phyloP scores from a whole-genome alignment of 2,797 vertebrate genomes.

The Onychomys torridus region DNA sequence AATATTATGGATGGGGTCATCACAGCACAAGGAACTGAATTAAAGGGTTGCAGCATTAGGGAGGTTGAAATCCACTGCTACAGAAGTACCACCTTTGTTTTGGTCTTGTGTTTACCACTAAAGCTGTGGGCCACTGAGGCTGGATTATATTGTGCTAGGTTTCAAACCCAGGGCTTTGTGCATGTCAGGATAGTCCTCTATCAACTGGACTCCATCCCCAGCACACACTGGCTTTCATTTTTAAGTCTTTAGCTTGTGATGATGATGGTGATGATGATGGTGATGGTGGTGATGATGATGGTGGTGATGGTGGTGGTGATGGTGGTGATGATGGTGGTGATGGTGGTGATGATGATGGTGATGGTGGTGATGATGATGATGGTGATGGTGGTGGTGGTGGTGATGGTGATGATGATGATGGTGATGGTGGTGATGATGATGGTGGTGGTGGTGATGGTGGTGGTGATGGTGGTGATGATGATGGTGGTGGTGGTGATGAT shows the following conservation, averaged over 20 bases:
- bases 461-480: background rate
- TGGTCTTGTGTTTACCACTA: background rate
- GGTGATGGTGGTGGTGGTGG: rapidly evolving
- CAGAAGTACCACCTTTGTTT: background rate
- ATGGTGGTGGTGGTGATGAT: background rate
- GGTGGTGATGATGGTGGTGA: rapidly evolving
- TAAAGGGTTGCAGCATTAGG: background rate
- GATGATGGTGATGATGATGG: background rate
- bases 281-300: rapidly evolving
- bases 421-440: no score
- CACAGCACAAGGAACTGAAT: background rate
- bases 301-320: rapidly evolving
- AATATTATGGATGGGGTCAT: background rate
- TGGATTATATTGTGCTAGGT: background rate
- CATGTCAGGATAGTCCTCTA: background rate
- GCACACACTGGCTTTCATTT: background rate
- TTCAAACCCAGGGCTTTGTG: background rate
- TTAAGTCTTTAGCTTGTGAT: background rate
- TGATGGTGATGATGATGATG: no score
- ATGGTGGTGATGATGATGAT: rapidly evolving
- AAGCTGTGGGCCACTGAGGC: background rate
- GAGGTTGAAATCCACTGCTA: background rate
- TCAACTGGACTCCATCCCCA: background rate
- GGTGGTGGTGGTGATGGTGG: rapidly evolving
- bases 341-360: rapidly evolving